These are phyloP conservation scores for Palythoa grandis DNA, from an alignment of 92 coral and sea anemone species.

Conservation along the genomic window DNA sequence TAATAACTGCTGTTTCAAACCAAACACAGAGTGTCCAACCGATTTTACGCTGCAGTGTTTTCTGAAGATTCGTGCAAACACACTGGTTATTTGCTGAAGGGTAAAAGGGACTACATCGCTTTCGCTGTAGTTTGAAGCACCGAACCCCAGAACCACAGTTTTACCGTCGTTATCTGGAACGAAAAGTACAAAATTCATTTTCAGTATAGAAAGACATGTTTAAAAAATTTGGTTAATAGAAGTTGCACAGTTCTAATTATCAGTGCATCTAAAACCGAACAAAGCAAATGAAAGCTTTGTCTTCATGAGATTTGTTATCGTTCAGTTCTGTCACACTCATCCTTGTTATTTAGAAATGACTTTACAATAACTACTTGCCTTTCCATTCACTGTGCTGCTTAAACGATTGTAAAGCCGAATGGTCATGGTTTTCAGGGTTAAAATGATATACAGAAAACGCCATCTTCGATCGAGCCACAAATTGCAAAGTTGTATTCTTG, in stretches of 20 bases:
- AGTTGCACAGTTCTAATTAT: too few relatives aligned
- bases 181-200: too few relatives aligned
- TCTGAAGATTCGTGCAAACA: slow-evolving; percentile 64
- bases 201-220: background rate
- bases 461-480: slow-evolving; percentile 1
- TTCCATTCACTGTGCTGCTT: slow-evolving; percentile 14
- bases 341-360: background rate
- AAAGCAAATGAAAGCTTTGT: too few relatives aligned
- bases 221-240: too few relatives aligned
- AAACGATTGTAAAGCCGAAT: background rate
- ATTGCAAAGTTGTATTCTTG: background rate
- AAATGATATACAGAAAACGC: slow-evolving; percentile 26
- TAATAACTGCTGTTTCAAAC: slow-evolving; percentile 70
- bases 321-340: background rate
- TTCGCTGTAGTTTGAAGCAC: slow-evolving; percentile 10
- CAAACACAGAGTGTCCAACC: slow-evolving; percentile 73
- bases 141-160: slow-evolving; percentile 17
- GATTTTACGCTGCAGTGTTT: slow-evolving; percentile 59
- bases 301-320: too few relatives aligned
- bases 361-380: background rate
- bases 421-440: slow-evolving; percentile 17
- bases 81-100: slow-evolving; percentile 3
- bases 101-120: background rate
- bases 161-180: slow-evolving; percentile 8
- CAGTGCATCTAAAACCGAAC: background rate